Conservation (phyloP, 2,888 invertebrate genomes). For the Ormyrus thymus region DNA sequence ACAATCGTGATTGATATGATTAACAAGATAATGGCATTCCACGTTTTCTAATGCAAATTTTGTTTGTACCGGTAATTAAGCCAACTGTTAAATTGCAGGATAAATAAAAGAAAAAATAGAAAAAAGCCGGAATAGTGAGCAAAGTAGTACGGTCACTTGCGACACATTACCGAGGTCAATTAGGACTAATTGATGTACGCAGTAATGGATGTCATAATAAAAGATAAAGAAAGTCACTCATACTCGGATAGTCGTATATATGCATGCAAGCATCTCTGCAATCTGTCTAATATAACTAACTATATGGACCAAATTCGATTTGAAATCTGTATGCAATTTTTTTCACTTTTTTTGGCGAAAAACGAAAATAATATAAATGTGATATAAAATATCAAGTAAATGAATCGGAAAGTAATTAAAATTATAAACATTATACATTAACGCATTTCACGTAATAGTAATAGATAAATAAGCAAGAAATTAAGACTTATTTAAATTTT, state of each 20-base stretch:
- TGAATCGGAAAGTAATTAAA: too few species aligned
- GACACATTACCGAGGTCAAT: slow-evolving; percentile 66
- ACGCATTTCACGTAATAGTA: too few species aligned
- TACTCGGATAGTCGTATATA: neutral
- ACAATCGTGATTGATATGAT: neutral
- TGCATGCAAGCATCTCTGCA: neutral
- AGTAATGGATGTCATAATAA: slow-evolving; percentile 35
- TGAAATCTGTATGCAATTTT: neutral
- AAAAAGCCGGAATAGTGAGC: slow-evolving; percentile 2
- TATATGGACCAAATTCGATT: neutral
- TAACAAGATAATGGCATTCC: slow-evolving; percentile 21
- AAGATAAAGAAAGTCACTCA: slow-evolving; percentile 31
- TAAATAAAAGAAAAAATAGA: neutral
- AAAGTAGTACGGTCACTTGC: neutral
- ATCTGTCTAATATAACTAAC: neutral
- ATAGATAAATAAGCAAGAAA: too few species aligned
- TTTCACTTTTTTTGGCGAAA: neutral
- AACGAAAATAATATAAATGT: too few species aligned
- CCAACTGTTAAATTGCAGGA: slow-evolving; percentile 35
- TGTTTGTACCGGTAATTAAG: slow-evolving; percentile 26
- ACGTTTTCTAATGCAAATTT: slow-evolving; percentile 49
- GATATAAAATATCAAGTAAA: too few species aligned
- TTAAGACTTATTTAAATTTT: too few species aligned
- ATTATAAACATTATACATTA: too few species aligned
- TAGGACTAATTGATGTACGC: slow-evolving; percentile 67